A percentile compares a stretch with the other conserved stretches of the same genome.
phyloP scores from a whole-genome alignment of 2,113 vertebrate genomes.

The Oryzias curvinotus region DNA sequence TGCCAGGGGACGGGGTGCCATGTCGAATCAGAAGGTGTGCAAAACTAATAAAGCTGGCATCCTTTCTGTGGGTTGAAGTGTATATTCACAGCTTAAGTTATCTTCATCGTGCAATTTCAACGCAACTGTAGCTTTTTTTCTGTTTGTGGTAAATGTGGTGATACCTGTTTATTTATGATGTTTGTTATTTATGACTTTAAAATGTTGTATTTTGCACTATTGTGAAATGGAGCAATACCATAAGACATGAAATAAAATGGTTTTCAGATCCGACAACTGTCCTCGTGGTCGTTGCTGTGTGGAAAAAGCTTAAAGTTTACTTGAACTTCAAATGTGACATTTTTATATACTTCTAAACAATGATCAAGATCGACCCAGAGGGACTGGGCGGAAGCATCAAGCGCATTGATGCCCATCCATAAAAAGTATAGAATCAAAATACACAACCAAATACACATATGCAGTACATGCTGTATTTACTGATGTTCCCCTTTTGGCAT shows the following conservation, averaged over 20 bases:
- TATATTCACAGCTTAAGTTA: conserved; percentile 53
- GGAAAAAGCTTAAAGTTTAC: neutral
- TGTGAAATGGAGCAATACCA: conserved; percentile 82
- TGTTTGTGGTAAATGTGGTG: conserved; percentile 65
- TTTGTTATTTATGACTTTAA: conserved; percentile 74
- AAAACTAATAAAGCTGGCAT: conserved; percentile 42
- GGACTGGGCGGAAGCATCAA: too few species aligned
- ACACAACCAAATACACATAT: too few species aligned
- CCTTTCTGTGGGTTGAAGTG: conserved; percentile 50
- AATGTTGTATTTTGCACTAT: conserved; percentile 88
- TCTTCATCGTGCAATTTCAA: conserved; percentile 68
- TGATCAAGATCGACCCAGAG: too few species aligned
- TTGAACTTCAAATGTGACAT: too few species aligned
- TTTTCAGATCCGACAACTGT: conserved; percentile 64
- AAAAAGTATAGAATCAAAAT: too few species aligned
- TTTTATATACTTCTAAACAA: too few species aligned
- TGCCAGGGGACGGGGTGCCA: conserved; percentile 18
- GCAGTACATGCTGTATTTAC: too few species aligned
- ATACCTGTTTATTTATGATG: conserved; percentile 78
- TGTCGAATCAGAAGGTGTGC: conserved; percentile 25
- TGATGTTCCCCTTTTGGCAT: too few species aligned
- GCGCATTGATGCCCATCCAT: too few species aligned
- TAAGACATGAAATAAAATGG: conserved; percentile 75
- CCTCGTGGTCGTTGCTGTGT: conserved; percentile 4
- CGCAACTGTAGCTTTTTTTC: conserved; percentile 55